These are phyloP conservation scores for Denticeps clupeoides DNA, from an alignment of 2,797 vertebrate genomes.

Conservation along the genomic window DNA sequence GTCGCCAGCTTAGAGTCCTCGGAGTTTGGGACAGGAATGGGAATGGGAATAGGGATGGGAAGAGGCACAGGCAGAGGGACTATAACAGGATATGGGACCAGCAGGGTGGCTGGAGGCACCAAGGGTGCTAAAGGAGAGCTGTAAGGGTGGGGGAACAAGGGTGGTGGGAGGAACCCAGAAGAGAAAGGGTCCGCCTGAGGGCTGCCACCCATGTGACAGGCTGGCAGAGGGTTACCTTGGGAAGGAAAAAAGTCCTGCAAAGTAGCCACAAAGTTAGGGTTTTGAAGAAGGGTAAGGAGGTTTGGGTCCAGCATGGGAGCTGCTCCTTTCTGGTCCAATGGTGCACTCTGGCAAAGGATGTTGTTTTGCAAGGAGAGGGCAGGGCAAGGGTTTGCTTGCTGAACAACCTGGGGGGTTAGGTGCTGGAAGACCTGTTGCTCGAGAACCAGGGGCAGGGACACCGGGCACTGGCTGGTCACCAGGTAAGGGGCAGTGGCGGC, in stretches of 20 bases:
- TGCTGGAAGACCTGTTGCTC: constrained; percentile 94
- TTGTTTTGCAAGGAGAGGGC: constrained; percentile 64
- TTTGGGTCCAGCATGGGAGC: constrained; percentile 67
- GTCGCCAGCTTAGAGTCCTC: constrained; percentile 67
- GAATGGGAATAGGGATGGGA: constrained; percentile 82
- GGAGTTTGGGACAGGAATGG: constrained; percentile 68
- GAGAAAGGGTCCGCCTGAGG: constrained; percentile 39
- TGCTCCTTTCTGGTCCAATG: constrained; percentile 72
- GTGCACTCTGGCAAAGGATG: constrained; percentile 66
- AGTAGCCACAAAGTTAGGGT: constrained; percentile 78
- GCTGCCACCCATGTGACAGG: constrained; percentile 67
- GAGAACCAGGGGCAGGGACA: constrained; percentile 82
- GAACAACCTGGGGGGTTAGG: constrained; percentile 75
- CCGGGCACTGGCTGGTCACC: constrained; percentile 79
- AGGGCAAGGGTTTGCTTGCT: constrained; percentile 61
- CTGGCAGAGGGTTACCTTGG: constrained; percentile 56
- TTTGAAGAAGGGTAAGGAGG: constrained; percentile 77
- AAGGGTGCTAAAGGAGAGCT: constrained; percentile 73
- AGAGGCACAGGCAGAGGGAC: constrained; percentile 89
- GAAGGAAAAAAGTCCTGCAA: constrained; percentile 86
- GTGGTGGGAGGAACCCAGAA: constrained; percentile 41
- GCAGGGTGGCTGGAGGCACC: constrained; percentile 83
- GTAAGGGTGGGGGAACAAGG: constrained; percentile 66
- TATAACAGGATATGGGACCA: constrained; percentile 88
- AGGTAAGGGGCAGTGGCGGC: constrained; percentile 72